These are phyloP conservation scores for Caenorhabditis panamensis DNA, from an alignment of 2,888 invertebrate species.

Conservation along the genomic window DNA sequence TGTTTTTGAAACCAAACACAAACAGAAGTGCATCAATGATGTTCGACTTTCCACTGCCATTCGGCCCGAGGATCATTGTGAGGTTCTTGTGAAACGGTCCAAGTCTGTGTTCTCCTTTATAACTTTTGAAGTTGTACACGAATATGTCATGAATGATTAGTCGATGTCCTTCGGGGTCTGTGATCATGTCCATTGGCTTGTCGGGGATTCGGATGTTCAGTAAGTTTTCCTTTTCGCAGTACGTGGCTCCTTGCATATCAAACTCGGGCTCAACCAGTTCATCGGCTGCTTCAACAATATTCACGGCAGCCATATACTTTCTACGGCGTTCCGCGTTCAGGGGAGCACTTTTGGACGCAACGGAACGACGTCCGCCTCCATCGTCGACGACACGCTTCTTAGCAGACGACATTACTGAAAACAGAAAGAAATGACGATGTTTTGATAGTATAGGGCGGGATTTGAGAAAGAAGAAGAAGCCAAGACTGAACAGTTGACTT, in stretches of 20 bases:
- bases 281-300: neutral
- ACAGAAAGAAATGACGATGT: no score
- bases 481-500: no score
- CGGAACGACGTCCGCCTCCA: neutral
- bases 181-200: slow-evolving; percentile 81
- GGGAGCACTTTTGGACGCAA: neutral
- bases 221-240: slow-evolving; percentile 17
- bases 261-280: neutral
- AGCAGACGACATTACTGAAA: neutral
- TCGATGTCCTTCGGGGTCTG: slow-evolving; percentile 87
- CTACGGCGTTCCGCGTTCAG: neutral
- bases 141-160: slow-evolving; percentile 93
- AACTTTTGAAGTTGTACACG: slow-evolving; percentile 96
- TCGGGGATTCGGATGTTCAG: slow-evolving; percentile 2
- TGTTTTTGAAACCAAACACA: slow-evolving; percentile 89
- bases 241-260: neutral
- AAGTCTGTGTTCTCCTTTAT: slow-evolving; percentile 88
- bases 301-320: neutral
- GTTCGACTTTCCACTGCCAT: slow-evolving; percentile 99
- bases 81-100: slow-evolving; percentile 99
- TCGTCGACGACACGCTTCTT: neutral
- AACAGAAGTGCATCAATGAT: slow-evolving; percentile 99
- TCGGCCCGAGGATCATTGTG: slow-evolving; percentile 96
- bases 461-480: no score
- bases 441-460: no score